A percentile compares a stretch with the other conserved stretches of the same genome.
Conservation (phyloP, 2,888 invertebrate genomes). For the Caenorhabditis zanzibari region DNA sequence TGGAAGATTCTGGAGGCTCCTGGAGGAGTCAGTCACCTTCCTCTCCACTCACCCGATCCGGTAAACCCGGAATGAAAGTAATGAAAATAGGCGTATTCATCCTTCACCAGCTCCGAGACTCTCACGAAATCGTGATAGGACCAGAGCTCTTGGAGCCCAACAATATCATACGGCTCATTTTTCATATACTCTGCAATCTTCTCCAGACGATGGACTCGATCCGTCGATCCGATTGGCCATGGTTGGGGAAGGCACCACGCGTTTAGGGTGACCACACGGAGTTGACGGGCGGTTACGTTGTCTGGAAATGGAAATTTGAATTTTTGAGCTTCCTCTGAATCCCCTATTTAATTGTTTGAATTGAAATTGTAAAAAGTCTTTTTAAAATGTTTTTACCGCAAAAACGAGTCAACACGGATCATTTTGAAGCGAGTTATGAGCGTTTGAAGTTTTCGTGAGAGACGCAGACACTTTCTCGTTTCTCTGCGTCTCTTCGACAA, state of each 20-base stretch:
- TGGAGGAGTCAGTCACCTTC: no score
- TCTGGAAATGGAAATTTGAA: conserved; percentile 40
- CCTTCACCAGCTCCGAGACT: conserved; percentile 88
- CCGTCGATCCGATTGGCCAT: conserved; percentile 81
- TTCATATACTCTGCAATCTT: conserved; percentile 75
- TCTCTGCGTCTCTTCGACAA: no score
- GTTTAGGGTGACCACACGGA: conserved; percentile 75
- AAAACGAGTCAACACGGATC: no score
- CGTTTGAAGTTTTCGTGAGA: no score
- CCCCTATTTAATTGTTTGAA: no score
- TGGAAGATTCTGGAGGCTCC: no score
- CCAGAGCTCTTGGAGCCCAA: conserved; percentile 90
- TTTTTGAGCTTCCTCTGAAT: not conserved
- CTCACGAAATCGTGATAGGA: conserved; percentile 89
- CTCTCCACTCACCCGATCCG: conserved; percentile 93
- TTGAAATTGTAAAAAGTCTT: no score
- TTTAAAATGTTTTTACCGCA: no score
- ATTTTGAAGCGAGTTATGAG: no score
- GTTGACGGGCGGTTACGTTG: conserved; percentile 61
- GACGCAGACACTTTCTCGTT: no score
- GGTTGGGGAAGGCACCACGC: conserved; percentile 81
- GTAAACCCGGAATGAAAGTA: conserved; percentile 89
- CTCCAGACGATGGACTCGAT: conserved; percentile 76
- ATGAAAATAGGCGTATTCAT: conserved; percentile 90
- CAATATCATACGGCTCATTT: conserved; percentile 88